Conservation (phyloP, 2,113 vertebrate species). For the Zosterops hypoxanthus region DNA sequence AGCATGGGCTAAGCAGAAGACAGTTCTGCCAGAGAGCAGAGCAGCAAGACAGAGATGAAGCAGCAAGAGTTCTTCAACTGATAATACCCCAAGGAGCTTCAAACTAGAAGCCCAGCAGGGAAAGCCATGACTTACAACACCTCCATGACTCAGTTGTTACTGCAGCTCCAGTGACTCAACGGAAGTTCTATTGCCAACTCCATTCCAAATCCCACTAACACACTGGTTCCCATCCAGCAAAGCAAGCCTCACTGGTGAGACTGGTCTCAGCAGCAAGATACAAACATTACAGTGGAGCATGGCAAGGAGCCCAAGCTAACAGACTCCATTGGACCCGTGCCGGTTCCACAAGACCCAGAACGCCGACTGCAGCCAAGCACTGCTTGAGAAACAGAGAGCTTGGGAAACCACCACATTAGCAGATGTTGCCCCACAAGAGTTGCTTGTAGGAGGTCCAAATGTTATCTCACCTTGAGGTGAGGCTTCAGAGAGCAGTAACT, state of each 20-base stretch:
- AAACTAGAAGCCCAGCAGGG: neutral
- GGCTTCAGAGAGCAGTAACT: neutral
- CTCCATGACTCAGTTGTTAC: slow-evolving; percentile 46
- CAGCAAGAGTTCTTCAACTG: neutral
- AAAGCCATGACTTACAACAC: neutral
- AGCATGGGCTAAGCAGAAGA: neutral
- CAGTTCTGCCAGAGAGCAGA: neutral
- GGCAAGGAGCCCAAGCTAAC: slow-evolving; percentile 63
- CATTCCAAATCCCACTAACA: slow-evolving; percentile 32
- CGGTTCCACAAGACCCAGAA: slow-evolving; percentile 61
- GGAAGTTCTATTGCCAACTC: slow-evolving; percentile 25
- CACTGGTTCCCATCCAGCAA: slow-evolving; percentile 48
- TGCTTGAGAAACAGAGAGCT: slow-evolving; percentile 49
- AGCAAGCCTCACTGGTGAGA: slow-evolving; percentile 61
- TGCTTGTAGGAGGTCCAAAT: slow-evolving; percentile 55
- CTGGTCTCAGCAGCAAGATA: slow-evolving; percentile 42
- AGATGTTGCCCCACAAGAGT: slow-evolving; percentile 50
- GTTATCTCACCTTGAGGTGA: slow-evolving; percentile 57
- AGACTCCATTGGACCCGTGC: slow-evolving; percentile 39
- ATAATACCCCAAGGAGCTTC: neutral
- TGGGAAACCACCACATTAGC: slow-evolving; percentile 63
- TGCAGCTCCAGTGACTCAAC: slow-evolving; percentile 53
- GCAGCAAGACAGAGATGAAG: neutral
- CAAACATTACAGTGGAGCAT: slow-evolving; percentile 4
- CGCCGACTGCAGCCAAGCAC: neutral